A percentile compares a stretch with the other conserved stretches of the same genome.
Evolutionary conservation across 2,888 invertebrate genomes (phyloP).

Genomic region (Zele albiditarsus): DNA sequence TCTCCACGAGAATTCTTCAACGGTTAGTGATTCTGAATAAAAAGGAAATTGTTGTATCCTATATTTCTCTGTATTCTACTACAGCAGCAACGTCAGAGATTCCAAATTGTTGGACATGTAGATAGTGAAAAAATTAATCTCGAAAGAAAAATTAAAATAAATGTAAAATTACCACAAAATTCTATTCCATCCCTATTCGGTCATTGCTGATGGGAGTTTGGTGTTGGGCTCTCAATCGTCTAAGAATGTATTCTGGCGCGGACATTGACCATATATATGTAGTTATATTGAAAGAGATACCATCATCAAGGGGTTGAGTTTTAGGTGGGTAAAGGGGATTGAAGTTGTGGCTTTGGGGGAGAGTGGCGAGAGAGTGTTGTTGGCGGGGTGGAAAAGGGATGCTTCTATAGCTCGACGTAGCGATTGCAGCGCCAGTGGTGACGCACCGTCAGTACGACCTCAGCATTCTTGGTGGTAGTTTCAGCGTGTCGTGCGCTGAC

Average conservation of each 20-base stretch:
- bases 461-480: slow-evolving; percentile 69
- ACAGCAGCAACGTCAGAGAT: too few species aligned
- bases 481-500: slow-evolving; percentile 60
- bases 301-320: neutral
- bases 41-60: neutral
- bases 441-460: slow-evolving; percentile 69
- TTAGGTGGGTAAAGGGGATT: slow-evolving; percentile 33
- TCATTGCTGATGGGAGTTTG: neutral
- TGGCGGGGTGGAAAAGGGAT: slow-evolving; percentile 48
- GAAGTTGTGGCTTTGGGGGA: slow-evolving; percentile 37
- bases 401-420: slow-evolving; percentile 59
- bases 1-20: neutral
- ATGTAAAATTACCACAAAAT: slow-evolving; percentile 45
- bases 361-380: slow-evolving; percentile 26
- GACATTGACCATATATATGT: slow-evolving; percentile 13
- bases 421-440: slow-evolving; percentile 67
- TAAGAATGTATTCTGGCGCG: slow-evolving; percentile 51
- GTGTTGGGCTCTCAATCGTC: slow-evolving; percentile 37
- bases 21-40: neutral
- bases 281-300: slow-evolving; percentile 6
- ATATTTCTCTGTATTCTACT: neutral
- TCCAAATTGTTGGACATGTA: slow-evolving; percentile 7
- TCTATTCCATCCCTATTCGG: slow-evolving; percentile 42
- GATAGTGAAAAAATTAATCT: slow-evolving; percentile 46
- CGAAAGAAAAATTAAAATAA: slow-evolving; percentile 34